These are phyloP conservation scores for Pachycephala philippinensis DNA, from an alignment of 2,113 vertebrate species.

Conservation along the genomic window DNA sequence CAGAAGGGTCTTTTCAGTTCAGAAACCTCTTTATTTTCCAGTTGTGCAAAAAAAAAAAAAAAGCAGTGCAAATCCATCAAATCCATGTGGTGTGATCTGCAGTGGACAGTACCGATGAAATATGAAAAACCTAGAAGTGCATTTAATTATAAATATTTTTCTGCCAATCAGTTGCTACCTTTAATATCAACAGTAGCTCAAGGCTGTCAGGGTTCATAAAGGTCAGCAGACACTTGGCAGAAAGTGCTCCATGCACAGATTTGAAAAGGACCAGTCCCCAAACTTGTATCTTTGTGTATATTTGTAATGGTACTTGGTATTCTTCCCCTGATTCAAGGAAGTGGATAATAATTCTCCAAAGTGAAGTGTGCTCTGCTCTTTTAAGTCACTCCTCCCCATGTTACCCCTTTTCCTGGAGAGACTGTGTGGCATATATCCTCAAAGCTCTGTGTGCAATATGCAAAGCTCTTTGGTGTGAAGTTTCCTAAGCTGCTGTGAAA, in stretches of 20 bases:
- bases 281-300: not conserved
- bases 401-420: not conserved
- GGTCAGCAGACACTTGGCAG: not conserved
- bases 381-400: not conserved
- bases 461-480: not conserved
- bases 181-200: not conserved
- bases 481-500: not conserved
- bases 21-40: not conserved
- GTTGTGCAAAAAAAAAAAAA: not conserved
- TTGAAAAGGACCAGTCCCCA: not conserved
- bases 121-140: not conserved
- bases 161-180: not conserved
- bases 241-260: not conserved
- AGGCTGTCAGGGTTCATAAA: not conserved
- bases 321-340: not conserved
- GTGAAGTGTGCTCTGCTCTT: not conserved
- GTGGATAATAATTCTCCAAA: not conserved
- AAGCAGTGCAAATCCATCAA: not conserved
- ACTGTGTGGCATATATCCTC: not conserved
- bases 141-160: not conserved
- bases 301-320: not conserved
- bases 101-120: not conserved
- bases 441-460: not conserved
- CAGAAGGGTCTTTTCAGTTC: not conserved
- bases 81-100: not conserved